phyloP scores from a whole-genome alignment of 2,113 vertebrate species.

The Cyprinodon tularosa region DNA sequence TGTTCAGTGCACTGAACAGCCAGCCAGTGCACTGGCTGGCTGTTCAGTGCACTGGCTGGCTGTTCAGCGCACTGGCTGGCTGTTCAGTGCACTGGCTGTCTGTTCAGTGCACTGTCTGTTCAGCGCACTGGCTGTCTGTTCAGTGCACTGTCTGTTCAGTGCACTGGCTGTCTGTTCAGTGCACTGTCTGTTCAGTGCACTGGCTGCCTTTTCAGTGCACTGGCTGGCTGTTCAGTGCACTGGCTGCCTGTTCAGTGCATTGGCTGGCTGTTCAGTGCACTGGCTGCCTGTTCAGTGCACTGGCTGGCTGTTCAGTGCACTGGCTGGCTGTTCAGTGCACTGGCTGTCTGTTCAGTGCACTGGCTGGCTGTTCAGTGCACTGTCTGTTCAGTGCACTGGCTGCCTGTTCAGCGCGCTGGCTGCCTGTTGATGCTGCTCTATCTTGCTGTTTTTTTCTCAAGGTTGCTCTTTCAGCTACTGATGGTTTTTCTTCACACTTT shows the following conservation, averaged over 20 bases:
- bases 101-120: conserved; percentile 4
- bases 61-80: conserved; percentile 5
- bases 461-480: conserved; percentile 16
- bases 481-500: conserved; percentile 56
- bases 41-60: conserved; percentile 4
- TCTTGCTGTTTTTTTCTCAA: conserved; percentile 29
- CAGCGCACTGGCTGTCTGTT: conserved; percentile 5
- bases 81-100: conserved; percentile 5
- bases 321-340: conserved; percentile 5
- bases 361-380: conserved; percentile 1
- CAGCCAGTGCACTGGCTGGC: conserved; percentile 4
- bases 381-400: conserved; percentile 10
- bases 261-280: conserved; percentile 1
- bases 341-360: conserved; percentile 5
- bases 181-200: conserved; percentile 5
- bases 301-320: conserved; percentile 5
- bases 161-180: conserved; percentile 10
- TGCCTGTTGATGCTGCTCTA: conserved; percentile 1
- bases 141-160: conserved; percentile 1
- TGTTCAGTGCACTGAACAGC: conserved; percentile 12
- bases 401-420: conserved; percentile 5
- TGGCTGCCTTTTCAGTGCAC: conserved; percentile 6
- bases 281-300: conserved; percentile 6
- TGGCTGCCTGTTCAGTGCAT: conserved; percentile 5
- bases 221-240: conserved; percentile 5